Evolutionary conservation across 64 coral and sea anemone genomes (phyloP).

Genomic region (Trachythela sp.): DNA sequence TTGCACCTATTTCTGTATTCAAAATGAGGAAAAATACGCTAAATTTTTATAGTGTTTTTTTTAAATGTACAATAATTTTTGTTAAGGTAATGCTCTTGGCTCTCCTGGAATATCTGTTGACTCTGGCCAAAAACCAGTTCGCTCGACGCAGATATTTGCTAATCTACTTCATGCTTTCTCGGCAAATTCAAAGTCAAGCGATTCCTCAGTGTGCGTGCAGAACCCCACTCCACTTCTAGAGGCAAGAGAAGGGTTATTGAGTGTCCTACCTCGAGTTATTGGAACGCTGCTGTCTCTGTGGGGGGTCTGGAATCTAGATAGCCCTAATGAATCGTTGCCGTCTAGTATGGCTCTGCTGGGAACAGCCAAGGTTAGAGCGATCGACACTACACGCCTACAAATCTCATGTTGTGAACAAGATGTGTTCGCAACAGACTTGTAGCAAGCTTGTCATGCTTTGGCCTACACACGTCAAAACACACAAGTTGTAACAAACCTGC

Average conservation of each 20-base stretch:
- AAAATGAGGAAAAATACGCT: no score
- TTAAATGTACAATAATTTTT: no score
- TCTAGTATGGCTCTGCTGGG: constrained; percentile 3
- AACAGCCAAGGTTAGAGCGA: constrained; percentile 23
- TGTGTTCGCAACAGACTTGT: no score
- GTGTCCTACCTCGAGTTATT: constrained; percentile 68
- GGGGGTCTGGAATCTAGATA: constrained; percentile 35
- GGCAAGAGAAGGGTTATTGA: constrained; percentile 79
- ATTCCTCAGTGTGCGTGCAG: constrained; percentile 22
- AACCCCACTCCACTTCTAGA: constrained; percentile 66
- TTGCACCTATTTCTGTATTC: no score
- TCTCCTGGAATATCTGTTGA: constrained; percentile 32
- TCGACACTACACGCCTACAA: no score
- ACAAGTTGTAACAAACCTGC: no score
- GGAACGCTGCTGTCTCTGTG: constrained; percentile 71
- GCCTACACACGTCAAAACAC: no score
- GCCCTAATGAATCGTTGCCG: neutral
- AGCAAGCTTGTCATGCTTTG: no score
- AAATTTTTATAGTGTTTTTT: no score
- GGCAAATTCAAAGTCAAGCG: neutral
- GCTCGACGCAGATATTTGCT: constrained; percentile 67
- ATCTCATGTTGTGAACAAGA: no score
- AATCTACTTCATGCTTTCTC: constrained; percentile 97
- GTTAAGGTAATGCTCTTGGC: neutral
- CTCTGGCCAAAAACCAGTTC: constrained; percentile 49